These are phyloP conservation scores for Barnardius zonarius DNA, from an alignment of 2,113 vertebrate species.

Conservation along the genomic window DNA sequence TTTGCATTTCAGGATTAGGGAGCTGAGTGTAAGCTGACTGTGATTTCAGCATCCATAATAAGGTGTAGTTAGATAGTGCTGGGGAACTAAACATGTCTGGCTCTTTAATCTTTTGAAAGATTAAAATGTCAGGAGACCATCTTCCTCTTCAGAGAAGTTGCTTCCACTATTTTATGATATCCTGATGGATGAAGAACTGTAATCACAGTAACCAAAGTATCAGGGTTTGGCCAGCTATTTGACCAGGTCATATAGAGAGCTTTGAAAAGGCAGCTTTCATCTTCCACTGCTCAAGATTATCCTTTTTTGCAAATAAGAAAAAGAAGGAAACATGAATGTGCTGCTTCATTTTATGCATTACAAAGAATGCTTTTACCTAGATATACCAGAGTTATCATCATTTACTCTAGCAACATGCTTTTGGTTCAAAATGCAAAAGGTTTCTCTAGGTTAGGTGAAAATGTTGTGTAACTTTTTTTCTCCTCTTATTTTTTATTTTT, in stretches of 20 bases:
- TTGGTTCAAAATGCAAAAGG: neutral
- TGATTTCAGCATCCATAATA: neutral
- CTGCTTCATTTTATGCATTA: neutral
- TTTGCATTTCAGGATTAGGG: neutral
- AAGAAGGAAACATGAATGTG: neutral
- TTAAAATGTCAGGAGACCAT: neutral
- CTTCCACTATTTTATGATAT: neutral
- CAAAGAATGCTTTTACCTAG: neutral
- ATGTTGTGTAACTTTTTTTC: neutral
- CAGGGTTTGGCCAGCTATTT: neutral
- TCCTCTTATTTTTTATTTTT: neutral
- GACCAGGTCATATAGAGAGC: neutral
- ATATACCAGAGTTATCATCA: neutral
- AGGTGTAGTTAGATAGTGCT: neutral
- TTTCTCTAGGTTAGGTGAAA: neutral
- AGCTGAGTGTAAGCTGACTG: neutral
- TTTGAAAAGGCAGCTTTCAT: conserved; percentile 17
- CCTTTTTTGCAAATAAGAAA: neutral
- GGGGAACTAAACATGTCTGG: neutral
- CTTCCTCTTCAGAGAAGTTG: neutral
- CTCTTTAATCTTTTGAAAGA: neutral
- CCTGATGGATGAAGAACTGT: neutral
- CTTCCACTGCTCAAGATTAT: neutral
- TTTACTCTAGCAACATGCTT: neutral
- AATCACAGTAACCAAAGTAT: neutral